Evolutionary conservation across 2,113 vertebrate species (phyloP).

Genomic region (Cygnus atratus): DNA sequence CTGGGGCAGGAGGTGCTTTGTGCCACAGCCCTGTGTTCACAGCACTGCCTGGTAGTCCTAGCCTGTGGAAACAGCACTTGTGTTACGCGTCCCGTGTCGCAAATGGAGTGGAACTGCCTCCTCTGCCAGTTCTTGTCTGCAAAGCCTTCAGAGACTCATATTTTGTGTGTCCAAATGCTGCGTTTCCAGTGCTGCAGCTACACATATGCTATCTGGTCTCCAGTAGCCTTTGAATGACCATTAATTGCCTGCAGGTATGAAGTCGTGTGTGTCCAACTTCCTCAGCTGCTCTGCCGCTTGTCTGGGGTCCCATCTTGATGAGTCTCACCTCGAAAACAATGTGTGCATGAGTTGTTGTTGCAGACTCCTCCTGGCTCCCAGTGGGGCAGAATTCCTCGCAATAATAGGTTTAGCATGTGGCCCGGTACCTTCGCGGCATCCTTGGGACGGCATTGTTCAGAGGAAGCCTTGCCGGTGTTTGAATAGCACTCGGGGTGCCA

Average conservation of each 20-base stretch:
- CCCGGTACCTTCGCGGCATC: slow-evolving; percentile 65
- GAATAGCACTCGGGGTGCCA: slow-evolving; percentile 78
- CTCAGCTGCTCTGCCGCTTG: slow-evolving; percentile 24
- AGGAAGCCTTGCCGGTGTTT: slow-evolving; percentile 78
- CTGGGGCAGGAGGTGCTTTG: background rate
- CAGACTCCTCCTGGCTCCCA: slow-evolving; percentile 72
- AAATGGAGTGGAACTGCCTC: background rate
- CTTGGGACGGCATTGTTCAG: slow-evolving; percentile 83
- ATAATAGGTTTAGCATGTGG: slow-evolving; percentile 88
- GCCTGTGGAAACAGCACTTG: rapidly evolving
- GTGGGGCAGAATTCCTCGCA: slow-evolving; percentile 76
- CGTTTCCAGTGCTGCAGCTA: background rate
- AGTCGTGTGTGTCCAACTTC: background rate
- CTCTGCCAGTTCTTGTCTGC: background rate
- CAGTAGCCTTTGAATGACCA: background rate
- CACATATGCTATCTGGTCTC: background rate
- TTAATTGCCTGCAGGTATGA: background rate
- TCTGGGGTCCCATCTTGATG: slow-evolving; percentile 51
- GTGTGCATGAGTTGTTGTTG: slow-evolving; percentile 53
- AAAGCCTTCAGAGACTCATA: background rate
- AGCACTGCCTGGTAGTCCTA: background rate
- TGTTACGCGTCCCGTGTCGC: rapidly evolving
- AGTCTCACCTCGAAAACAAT: slow-evolving; percentile 73
- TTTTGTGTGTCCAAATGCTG: background rate
- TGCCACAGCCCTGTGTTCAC: background rate